Evolutionary conservation across 2,888 invertebrate species (phyloP).

Genomic region (Cephonodes hylas): DNA sequence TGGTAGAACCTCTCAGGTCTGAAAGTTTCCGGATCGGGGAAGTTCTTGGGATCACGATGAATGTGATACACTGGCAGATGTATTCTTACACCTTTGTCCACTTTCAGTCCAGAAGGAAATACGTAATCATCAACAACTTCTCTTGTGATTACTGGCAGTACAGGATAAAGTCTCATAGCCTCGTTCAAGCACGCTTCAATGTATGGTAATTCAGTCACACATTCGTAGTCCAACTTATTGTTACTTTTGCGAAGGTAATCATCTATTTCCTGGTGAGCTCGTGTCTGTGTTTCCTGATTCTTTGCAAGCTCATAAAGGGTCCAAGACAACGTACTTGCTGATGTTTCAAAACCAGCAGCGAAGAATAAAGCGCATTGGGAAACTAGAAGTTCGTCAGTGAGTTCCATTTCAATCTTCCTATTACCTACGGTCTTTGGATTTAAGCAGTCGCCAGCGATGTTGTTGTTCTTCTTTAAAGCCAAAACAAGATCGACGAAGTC

Average conservation of each 20-base stretch:
- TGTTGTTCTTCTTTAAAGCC: conserved; percentile 37
- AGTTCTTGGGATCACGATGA: conserved; percentile 45
- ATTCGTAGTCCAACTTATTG: conserved; percentile 41
- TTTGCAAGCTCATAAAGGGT: conserved; percentile 50
- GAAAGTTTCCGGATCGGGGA: conserved; percentile 45
- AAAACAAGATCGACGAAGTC: conserved; percentile 53
- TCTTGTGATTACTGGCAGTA: conserved; percentile 37
- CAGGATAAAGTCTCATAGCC: conserved; percentile 44
- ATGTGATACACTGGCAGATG: conserved; percentile 50
- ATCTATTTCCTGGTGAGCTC: conserved; percentile 45
- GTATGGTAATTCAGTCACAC: conserved; percentile 42
- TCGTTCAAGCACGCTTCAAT: conserved; percentile 48
- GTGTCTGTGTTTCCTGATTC: conserved; percentile 34
- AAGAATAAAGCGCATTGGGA: conserved; percentile 77
- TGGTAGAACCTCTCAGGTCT: conserved; percentile 49
- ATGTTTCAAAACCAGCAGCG: conserved; percentile 52
- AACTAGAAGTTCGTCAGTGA: conserved; percentile 62
- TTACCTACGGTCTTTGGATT: conserved; percentile 28
- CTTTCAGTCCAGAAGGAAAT: conserved; percentile 41
- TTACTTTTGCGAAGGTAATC: conserved; percentile 32
- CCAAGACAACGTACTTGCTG: conserved; percentile 39
- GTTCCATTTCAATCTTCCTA: conserved; percentile 31
- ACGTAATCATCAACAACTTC: conserved; percentile 48
- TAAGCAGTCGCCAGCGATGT: conserved; percentile 43
- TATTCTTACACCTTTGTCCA: conserved; percentile 44